Evolutionary conservation across 2,888 invertebrate genomes (phyloP), one percentile per base, ranked within the genome.

Genomic region (Aporophyla nigra): DNA sequence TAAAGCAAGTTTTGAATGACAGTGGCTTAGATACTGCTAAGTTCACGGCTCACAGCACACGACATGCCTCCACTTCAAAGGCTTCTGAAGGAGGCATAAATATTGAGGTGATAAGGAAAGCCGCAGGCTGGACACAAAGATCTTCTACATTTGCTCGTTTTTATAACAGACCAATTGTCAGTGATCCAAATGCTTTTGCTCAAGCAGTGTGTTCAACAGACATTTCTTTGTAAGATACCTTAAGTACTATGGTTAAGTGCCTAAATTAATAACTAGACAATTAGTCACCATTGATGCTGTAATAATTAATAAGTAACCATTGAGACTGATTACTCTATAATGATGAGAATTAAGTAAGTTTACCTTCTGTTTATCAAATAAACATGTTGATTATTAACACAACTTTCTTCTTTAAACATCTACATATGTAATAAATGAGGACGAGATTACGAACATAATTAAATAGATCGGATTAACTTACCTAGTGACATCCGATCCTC

Each of bases 71-170:
- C 0, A 71, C 71, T 1, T 71, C 75, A 43, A 71, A 71, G 12
- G 75, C 63, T 5, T 63, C 69, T 19, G 56, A 70, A 19, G 43
- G 0, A 9, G 74, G 74, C 33, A 40, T 74, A 7, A 69, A 69
- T 49, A 63, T 74, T 58, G 74, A 74, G 10, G 10, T 46, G 0
- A 74, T 74, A 24, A 69, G 69, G 19, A 69, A 70, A n/a, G 14
- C 74, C 12, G 74, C 68, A 4, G 63, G 49, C 27, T 70, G 63
- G 58, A 68, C 49, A 0, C 6, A 12, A 21, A 63, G 56, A 9
- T 71, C 63, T 6, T 27, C 71, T 46, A 65, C 72, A 10, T 65
- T 72, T 72, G 72, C 49, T 72, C 72, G 65, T 1, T 72, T 72
- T 19, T 66, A 66, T 16, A 66, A 58, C 1, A 56, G 71, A 43